A percentile compares a stretch with the other conserved stretches of the same genome.
Evolutionary conservation across 2,888 invertebrate species (phyloP).

Genomic region (Leptopterna dolabrata): DNA sequence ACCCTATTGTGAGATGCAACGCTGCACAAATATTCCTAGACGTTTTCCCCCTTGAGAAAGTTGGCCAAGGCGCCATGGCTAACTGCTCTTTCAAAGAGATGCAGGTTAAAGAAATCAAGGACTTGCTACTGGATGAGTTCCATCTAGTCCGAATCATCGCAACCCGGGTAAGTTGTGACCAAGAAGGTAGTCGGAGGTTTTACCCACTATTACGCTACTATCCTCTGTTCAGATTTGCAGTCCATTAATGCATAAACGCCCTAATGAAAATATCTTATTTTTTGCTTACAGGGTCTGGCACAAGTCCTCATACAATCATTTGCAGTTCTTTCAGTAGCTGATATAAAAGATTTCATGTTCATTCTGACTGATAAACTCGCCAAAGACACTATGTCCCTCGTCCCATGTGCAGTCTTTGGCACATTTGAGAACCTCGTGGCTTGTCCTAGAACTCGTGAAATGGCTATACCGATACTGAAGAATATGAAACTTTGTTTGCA

Average conservation of each 20-base stretch:
- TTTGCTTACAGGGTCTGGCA: slow-evolving; percentile 59
- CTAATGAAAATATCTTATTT: too few species aligned
- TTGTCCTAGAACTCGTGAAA: neutral
- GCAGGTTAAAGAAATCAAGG: slow-evolving; percentile 63
- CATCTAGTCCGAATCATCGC: slow-evolving; percentile 64
- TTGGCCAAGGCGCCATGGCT: slow-evolving; percentile 59
- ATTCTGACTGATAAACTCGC: slow-evolving; percentile 58
- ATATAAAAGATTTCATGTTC: slow-evolving; percentile 57
- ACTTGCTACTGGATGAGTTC: slow-evolving; percentile 62
- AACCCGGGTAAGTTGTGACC: slow-evolving; percentile 60
- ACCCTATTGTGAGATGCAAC: slow-evolving; percentile 62
- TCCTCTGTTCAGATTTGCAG: too few species aligned
- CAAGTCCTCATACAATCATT: slow-evolving; percentile 52
- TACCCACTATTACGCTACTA: too few species aligned
- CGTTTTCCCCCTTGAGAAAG: slow-evolving; percentile 64
- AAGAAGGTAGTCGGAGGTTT: too few species aligned
- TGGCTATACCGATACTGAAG: slow-evolving; percentile 59
- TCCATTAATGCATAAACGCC: too few species aligned
- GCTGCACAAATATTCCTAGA: slow-evolving; percentile 64
- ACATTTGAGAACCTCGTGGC: slow-evolving; percentile 60
- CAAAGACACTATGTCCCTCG: slow-evolving; percentile 60
- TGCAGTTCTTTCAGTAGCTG: slow-evolving; percentile 56
- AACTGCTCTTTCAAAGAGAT: slow-evolving; percentile 60
- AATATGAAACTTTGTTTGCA: slow-evolving; percentile 60
- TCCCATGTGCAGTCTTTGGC: slow-evolving; percentile 61